A percentile compares a stretch with the other conserved stretches of the same genome.
These are phyloP conservation scores for Drosophila navojoa DNA, from an alignment of 1,140 invertebrate genomes.

Conservation along the genomic window DNA sequence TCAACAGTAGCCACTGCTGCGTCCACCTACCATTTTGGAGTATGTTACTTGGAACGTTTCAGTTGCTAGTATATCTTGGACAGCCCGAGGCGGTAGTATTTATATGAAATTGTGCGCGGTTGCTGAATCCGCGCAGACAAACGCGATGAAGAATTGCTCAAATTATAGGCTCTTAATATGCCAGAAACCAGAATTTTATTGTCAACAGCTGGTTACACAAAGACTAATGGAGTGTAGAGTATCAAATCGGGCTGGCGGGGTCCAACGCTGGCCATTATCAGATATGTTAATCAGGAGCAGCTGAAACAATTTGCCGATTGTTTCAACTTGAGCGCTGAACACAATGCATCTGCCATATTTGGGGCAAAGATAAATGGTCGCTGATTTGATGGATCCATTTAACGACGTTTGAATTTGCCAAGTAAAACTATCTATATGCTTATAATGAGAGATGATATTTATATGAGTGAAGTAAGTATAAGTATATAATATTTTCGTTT, in stretches of 20 bases:
- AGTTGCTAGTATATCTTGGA: constrained; percentile 53
- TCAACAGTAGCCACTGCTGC: not conserved
- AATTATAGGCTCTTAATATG: constrained; percentile 74
- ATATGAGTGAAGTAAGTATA: no score
- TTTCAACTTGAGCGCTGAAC: not conserved
- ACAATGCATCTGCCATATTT: not conserved
- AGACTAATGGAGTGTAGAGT: constrained; percentile 49
- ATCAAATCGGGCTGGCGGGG: constrained; percentile 5
- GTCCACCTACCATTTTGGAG: constrained; percentile 64
- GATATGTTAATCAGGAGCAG: not conserved
- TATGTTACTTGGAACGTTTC: constrained; percentile 61
- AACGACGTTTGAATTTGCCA: not conserved
- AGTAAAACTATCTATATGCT: no score
- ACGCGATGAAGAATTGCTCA: constrained; percentile 59
- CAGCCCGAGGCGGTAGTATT: constrained; percentile 41
- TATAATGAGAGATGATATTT: no score
- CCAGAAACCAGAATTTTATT: constrained; percentile 76
- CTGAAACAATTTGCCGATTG: not conserved
- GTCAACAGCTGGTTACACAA: constrained; percentile 40
- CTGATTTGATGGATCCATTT: not conserved
- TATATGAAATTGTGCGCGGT: constrained; percentile 59
- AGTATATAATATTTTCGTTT: no score
- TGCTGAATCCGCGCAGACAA: constrained; percentile 26
- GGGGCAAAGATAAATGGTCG: not conserved
- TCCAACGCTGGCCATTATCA: not conserved